Evolutionary conservation across 2,113 vertebrate species (phyloP).

Genomic region (Campylorhamphus procurvoides): DNA sequence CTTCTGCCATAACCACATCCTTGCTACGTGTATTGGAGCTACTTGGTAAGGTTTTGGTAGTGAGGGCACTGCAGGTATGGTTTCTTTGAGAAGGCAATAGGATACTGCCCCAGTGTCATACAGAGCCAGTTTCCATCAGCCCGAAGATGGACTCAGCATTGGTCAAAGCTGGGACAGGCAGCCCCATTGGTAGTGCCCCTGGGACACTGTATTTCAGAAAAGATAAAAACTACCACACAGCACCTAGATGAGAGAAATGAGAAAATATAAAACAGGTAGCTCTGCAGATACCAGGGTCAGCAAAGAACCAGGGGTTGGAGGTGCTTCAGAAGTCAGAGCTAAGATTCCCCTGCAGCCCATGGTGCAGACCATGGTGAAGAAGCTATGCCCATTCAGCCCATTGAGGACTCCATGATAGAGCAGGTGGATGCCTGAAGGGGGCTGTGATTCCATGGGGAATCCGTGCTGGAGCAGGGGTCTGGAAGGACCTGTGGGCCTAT

Average conservation of each 20-base stretch:
- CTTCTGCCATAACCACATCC: background rate
- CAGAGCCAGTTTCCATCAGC: background rate
- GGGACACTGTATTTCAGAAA: background rate
- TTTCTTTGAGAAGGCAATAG: background rate
- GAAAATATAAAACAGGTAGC: background rate
- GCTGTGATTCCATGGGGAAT: rapidly evolving
- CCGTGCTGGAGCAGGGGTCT: rapidly evolving
- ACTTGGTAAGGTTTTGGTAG: background rate
- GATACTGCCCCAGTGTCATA: rapidly evolving
- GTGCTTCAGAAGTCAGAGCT: rapidly evolving
- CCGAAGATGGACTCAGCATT: rapidly evolving
- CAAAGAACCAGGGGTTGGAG: background rate
- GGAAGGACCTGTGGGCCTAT: rapidly evolving
- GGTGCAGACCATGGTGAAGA: too few relatives aligned
- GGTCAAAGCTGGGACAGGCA: background rate
- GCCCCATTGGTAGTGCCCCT: rapidly evolving
- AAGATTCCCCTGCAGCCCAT: rapidly evolving
- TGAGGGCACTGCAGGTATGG: rapidly evolving
- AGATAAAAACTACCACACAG: background rate
- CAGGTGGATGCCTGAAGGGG: background rate
- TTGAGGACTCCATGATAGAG: rapidly evolving
- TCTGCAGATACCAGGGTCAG: background rate
- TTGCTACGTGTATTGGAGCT: background rate
- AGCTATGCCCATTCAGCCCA: rapidly evolving
- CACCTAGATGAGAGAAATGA: background rate